Base-by-base conservation (phyloP, 2,888 invertebrate species). In the Ctenicera cuprea region DNA sequence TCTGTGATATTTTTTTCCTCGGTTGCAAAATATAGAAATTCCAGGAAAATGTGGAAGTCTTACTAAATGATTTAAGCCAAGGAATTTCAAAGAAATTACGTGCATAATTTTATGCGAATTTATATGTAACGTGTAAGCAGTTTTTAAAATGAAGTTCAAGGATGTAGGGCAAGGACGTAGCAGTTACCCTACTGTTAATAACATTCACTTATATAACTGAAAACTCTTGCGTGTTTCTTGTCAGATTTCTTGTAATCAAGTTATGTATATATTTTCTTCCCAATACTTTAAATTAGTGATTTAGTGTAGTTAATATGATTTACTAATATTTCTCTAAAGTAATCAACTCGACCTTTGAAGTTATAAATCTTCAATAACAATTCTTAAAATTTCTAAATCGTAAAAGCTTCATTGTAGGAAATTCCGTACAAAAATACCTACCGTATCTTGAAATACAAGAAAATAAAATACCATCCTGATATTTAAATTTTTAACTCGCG, bases 141-240 rank as follows among this genome's bases (percentile, higher is more conserved):
- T 45, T 54, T 52, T 54, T 30, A 37, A 30, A 26, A 61, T 41
- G 71, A 72, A 72, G 66, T 72, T 72, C 66, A 72, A 72, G 71
- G 59, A 72, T 72, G 22, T 66, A 33, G 71, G 66, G 26, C 71
- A 72, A 72, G 71, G 71, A 50, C 59, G 33, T 4, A n/a, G 45
- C 48, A 41, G 63, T 52, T 70, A 20, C 20, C 59, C 12, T 7
- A 26, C 14, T 12, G 14, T 18, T 57, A 57, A 16, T 33, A 43
- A 30, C 41, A 45, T 59, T 67, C 30, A 52, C 54, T 61, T 18
- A 57, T 50, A 43, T 61, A 65, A 48, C 43, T 66, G 62, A 65
- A 59, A 59, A 43, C 26, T 52, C 41, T 72, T 50, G 71, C 71
- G 71, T 72, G 71, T 66, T 66, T 38, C 61, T 43, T 57, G 66